These are phyloP conservation scores for Agrilus planipennis DNA, from an alignment of 1,140 invertebrate genomes.

Conservation along the genomic window DNA sequence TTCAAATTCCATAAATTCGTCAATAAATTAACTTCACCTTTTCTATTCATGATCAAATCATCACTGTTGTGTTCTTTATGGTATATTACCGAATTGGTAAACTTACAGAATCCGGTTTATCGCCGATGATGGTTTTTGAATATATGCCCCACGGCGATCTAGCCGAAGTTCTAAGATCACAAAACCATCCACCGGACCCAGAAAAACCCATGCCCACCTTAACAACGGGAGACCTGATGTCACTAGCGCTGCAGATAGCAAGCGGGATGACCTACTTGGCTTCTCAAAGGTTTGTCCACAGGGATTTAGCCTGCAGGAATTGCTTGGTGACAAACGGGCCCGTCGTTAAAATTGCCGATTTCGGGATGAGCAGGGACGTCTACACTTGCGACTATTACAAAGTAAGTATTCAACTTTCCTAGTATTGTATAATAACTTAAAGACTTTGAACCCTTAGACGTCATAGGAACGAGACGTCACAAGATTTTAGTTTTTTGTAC, in stretches of 20 bases:
- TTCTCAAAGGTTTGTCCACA: conserved; percentile 78
- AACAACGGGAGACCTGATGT: conserved; percentile 42
- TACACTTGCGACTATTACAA: conserved; percentile 91
- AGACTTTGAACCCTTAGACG: background rate
- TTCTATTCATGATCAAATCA: no score
- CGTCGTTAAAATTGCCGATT: conserved; percentile 81
- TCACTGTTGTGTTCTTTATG: no score
- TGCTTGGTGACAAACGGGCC: conserved; percentile 73
- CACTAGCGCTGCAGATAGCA: conserved; percentile 64
- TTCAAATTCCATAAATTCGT: no score
- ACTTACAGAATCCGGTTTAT: conserved; percentile 46
- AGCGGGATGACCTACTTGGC: conserved; percentile 81
- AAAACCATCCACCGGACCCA: conserved; percentile 34
- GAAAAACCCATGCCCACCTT: conserved; percentile 29
- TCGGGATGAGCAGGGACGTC: conserved; percentile 81
- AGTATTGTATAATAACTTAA: background rate
- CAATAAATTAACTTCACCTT: no score
- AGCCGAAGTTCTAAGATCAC: conserved; percentile 65
- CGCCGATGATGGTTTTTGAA: conserved; percentile 88
- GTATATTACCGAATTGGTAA: background rate
- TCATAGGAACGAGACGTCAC: no score
- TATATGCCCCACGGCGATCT: conserved; percentile 85
- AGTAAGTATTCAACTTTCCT: conserved; percentile 35
- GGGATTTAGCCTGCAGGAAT: conserved; percentile 84
- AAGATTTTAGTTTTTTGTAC: no score